phyloP scores from a whole-genome alignment of 2,888 invertebrate genomes.

The Enchytraeus crypticus region DNA sequence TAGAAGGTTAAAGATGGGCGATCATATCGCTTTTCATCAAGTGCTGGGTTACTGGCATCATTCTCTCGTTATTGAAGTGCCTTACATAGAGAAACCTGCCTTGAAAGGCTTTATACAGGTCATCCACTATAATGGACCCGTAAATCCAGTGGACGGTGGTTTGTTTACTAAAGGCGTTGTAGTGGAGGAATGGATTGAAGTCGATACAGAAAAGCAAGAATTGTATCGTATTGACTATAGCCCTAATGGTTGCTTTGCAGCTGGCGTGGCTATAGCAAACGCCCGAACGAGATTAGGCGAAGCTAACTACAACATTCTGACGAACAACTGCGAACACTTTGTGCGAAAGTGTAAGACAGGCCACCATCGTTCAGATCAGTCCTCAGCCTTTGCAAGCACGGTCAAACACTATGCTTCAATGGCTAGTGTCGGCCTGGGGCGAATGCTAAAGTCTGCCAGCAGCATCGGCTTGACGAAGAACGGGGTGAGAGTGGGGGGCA shows the following conservation, averaged over 20 bases:
- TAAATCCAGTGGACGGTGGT: background rate
- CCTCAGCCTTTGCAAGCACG: background rate
- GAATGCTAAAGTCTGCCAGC: background rate
- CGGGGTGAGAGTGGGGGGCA: background rate
- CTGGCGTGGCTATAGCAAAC: background rate
- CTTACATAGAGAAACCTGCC: too few relatives aligned
- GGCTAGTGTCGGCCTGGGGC: background rate
- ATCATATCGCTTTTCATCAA: constrained; percentile 10
- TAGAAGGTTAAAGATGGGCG: background rate
- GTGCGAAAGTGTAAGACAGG: constrained; percentile 10
- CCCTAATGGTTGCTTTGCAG: background rate
- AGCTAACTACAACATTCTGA: constrained; percentile 2
- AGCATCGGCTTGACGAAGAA: background rate
- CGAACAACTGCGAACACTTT: constrained; percentile 12
- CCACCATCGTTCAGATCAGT: background rate
- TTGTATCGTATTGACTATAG: constrained; percentile 9
- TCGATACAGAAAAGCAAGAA: background rate
- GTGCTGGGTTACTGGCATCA: constrained; percentile 9
- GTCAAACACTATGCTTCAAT: background rate
- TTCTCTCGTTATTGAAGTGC: constrained; percentile 3
- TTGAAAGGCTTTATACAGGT: background rate
- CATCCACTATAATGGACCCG: constrained; percentile 8
- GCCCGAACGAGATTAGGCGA: background rate
- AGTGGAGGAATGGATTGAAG: constrained; percentile 3
- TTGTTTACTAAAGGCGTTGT: background rate